These are phyloP conservation scores for Heteronetta atricapilla DNA, from an alignment of 2,113 vertebrate species.

Conservation along the genomic window DNA sequence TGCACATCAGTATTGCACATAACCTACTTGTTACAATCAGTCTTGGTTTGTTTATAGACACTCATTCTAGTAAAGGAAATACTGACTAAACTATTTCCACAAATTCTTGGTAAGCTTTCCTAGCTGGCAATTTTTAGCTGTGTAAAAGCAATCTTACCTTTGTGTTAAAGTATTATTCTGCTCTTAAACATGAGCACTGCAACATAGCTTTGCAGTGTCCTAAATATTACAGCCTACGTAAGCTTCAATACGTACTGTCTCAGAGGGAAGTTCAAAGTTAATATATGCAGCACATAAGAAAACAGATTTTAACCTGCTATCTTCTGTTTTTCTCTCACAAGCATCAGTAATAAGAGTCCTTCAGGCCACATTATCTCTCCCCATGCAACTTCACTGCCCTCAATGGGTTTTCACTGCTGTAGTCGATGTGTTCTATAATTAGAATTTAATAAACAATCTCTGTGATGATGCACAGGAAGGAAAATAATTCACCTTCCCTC, in stretches of 20 bases:
- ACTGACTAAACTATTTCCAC: background rate
- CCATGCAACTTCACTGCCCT: background rate
- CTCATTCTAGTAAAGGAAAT: background rate
- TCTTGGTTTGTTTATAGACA: background rate
- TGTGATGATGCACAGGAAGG: constrained; percentile 31
- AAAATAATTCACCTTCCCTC: constrained; percentile 15
- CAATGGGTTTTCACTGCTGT: background rate
- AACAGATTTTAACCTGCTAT: constrained; percentile 31
- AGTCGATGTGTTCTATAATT: constrained; percentile 52
- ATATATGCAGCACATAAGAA: background rate
- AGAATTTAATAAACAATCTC: constrained; percentile 59
- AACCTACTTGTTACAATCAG: background rate
- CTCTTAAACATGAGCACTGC: background rate
- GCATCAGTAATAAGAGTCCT: background rate
- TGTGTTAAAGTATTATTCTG: background rate
- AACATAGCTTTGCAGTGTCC: background rate
- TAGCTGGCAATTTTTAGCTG: background rate
- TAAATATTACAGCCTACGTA: background rate
- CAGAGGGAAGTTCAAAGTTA: background rate
- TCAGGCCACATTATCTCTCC: constrained; percentile 28
- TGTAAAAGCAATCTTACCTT: background rate
- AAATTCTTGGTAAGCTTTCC: background rate
- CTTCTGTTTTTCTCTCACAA: background rate
- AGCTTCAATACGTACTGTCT: background rate
- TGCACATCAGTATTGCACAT: background rate